Conservation (phyloP, 2,888 invertebrate species). For the Athalia circularis region DNA sequence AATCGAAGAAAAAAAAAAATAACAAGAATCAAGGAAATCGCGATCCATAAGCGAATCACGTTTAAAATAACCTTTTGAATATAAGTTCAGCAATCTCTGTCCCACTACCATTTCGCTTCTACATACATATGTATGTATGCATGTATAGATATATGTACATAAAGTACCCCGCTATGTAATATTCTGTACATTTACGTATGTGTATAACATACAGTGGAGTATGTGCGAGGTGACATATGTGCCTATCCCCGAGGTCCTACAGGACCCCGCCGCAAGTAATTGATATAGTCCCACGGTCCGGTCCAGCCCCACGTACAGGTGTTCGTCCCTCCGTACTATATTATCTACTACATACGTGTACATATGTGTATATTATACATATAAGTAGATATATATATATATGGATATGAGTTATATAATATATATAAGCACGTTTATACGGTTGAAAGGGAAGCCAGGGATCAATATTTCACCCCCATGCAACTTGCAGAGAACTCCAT, state of each 20-base stretch:
- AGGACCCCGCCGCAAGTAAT: constrained; percentile 63
- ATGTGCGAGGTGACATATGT: constrained; percentile 58
- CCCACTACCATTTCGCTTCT: no score
- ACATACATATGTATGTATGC: neutral
- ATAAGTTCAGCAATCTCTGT: no score
- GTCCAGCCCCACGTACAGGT: constrained; percentile 45
- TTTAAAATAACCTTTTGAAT: neutral
- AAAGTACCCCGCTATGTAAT: no score
- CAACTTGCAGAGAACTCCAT: neutral
- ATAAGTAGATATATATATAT: neutral
- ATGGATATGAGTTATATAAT: constrained; percentile 6
- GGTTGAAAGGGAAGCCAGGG: constrained; percentile 50
- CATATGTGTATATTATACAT: neutral
- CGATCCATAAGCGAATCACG: no score
- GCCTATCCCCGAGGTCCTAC: constrained; percentile 47
- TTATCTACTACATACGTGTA: neutral
- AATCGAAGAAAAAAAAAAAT: neutral
- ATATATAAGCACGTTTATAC: constrained; percentile 7
- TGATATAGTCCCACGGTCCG: constrained; percentile 65
- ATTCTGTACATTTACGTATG: no score
- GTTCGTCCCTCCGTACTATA: neutral
- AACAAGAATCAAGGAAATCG: neutral
- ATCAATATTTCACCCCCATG: constrained; percentile 60
- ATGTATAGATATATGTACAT: neutral
- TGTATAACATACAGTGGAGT: neutral